Conservation (phyloP, 1,140 invertebrate species). For the Phymastichus coffea region DNA sequence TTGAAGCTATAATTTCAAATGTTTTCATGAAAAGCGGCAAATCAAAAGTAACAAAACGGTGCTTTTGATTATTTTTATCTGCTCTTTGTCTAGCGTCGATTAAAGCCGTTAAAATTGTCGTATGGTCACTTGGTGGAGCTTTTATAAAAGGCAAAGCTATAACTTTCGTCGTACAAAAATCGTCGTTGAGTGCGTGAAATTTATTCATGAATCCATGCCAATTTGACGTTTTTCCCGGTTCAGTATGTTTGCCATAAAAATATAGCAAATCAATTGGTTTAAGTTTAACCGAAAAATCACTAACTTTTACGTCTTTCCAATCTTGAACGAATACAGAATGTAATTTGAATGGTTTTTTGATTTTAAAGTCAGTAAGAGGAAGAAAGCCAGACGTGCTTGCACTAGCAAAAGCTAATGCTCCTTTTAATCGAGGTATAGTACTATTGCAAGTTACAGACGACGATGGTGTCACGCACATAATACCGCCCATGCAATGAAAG, state of each 20-base stretch:
- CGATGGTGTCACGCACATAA: slow-evolving; percentile 12
- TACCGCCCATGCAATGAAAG: slow-evolving; percentile 32
- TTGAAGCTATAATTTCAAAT: slow-evolving; percentile 47
- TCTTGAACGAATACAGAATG: too few relatives aligned
- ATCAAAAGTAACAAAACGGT: slow-evolving; percentile 35
- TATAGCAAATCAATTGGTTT: slow-evolving; percentile 22
- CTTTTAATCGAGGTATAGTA: slow-evolving; percentile 1
- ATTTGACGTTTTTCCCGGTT: slow-evolving; percentile 5
- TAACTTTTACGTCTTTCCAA: background rate
- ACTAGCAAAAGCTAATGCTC: background rate
- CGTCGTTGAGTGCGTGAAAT: slow-evolving; percentile 1
- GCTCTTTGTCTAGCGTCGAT: slow-evolving; percentile 18
- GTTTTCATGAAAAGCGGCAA: slow-evolving; percentile 49
- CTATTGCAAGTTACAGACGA: background rate
- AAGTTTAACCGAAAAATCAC: background rate
- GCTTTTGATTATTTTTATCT: slow-evolving; percentile 24
- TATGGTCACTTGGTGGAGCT: too few relatives aligned
- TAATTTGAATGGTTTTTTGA: background rate
- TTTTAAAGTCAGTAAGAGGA: background rate
- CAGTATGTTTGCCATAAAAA: slow-evolving; percentile 16
- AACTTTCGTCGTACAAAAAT: too few relatives aligned
- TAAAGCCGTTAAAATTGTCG: slow-evolving; percentile 33
- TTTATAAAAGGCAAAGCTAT: slow-evolving; percentile 32
- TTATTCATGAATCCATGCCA: slow-evolving; percentile 34
- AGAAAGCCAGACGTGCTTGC: background rate